Percentiles rank a stretch among this genome's conserved stretches.
These are phyloP conservation scores for Atherinomorus stipes DNA, from an alignment of 2,113 vertebrate species.

Conservation along the genomic window DNA sequence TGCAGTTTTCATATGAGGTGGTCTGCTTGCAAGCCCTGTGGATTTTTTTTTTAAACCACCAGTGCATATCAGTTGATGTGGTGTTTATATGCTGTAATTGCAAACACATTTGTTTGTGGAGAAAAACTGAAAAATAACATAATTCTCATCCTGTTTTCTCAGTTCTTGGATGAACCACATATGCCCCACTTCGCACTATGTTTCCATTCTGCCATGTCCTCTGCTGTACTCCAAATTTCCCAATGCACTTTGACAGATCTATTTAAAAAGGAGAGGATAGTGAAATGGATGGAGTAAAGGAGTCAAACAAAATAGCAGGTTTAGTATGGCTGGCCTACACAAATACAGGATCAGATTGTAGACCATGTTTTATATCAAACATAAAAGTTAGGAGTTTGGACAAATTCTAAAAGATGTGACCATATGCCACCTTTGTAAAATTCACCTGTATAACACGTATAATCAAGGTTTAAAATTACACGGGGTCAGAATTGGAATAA, in stretches of 20 bases:
- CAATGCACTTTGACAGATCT: conserved; percentile 3
- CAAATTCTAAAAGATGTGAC: too few species aligned
- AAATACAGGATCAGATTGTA: conserved; percentile 12
- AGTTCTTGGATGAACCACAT: conserved; percentile 13
- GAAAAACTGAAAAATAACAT: conserved; percentile 53
- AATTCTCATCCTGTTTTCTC: conserved; percentile 37
- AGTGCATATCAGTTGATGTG: conserved; percentile 42
- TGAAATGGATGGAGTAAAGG: neutral
- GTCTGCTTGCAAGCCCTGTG: conserved; percentile 45
- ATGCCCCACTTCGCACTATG: conserved; percentile 1
- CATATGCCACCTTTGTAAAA: too few species aligned
- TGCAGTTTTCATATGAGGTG: conserved; percentile 48
- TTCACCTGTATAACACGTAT: too few species aligned
- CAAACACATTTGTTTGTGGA: conserved; percentile 61
- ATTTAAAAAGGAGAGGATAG: neutral
- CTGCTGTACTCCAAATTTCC: neutral
- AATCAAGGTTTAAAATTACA: too few species aligned
- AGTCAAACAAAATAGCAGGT: neutral
- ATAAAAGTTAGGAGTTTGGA: too few species aligned
- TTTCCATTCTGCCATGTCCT: conserved; percentile 21
- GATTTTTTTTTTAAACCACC: conserved; percentile 49
- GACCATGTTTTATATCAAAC: neutral
- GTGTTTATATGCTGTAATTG: conserved; percentile 59
- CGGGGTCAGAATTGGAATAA: too few species aligned
- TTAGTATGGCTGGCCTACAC: neutral